Evolutionary conservation across 92 coral and sea anemone species (phyloP).

Genomic region (Parazoanthus darwini): DNA sequence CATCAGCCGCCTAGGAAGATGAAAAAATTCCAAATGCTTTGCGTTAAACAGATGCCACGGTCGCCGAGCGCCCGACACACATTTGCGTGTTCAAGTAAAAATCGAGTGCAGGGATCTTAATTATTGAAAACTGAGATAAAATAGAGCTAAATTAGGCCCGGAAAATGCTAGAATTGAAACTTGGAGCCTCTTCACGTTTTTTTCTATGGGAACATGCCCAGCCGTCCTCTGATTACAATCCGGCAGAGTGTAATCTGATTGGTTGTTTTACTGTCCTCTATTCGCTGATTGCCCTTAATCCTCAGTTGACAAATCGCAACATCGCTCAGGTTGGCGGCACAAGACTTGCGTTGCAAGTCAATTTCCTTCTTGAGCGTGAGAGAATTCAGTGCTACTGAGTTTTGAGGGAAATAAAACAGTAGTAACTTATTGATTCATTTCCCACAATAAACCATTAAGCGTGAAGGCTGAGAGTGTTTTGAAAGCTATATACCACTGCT

Average conservation of each 20-base stretch:
- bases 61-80: not conserved
- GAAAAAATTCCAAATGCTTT: not conserved
- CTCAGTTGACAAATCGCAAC: not conserved
- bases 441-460: too few species aligned
- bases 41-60: not conserved
- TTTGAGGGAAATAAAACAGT: too few species aligned
- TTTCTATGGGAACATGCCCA: not conserved
- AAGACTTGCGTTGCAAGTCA: too few species aligned
- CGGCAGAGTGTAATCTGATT: not conserved
- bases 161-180: not conserved
- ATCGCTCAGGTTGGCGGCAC: too few species aligned
- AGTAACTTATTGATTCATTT: too few species aligned
- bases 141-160: not conserved
- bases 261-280: not conserved
- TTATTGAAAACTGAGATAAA: not conserved
- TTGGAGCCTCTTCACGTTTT: not conserved
- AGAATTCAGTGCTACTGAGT: too few species aligned
- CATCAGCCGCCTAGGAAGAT: not conserved
- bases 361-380: too few species aligned
- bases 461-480: too few species aligned
- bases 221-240: not conserved
- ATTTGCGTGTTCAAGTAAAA: too few species aligned
- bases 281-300: not conserved
- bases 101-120: too few species aligned
- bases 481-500: too few species aligned